phyloP scores from a whole-genome alignment of 2,797 vertebrate genomes.

The Neopelma chrysocephalum region DNA sequence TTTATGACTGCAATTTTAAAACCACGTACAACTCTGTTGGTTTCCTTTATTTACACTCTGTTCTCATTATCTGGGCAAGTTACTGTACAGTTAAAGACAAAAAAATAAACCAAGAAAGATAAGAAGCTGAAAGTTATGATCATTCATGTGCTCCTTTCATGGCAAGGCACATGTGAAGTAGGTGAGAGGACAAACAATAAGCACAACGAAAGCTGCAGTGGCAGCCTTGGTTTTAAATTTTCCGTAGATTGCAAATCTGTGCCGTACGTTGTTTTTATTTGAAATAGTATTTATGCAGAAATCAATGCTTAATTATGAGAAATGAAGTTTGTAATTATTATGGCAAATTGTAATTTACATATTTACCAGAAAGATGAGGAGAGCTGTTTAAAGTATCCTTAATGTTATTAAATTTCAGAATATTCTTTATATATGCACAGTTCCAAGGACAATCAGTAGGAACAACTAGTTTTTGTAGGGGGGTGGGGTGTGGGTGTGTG shows the following conservation, averaged over 20 bases:
- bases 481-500: rapidly evolving
- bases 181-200: slow-evolving; percentile 33
- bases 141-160: neutral
- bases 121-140: slow-evolving; percentile 24
- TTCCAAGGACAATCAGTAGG: neutral
- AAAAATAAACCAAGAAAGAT: neutral
- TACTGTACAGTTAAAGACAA: neutral
- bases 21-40: neutral
- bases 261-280: neutral
- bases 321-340: neutral
- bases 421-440: neutral
- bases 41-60: slow-evolving; percentile 61
- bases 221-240: neutral
- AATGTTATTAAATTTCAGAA: neutral
- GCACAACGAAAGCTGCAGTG: neutral
- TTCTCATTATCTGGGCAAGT: slow-evolving; percentile 18
- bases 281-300: neutral
- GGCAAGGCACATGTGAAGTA: neutral
- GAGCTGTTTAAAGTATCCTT: neutral
- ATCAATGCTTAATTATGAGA: neutral
- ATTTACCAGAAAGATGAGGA: neutral
- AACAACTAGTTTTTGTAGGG: neutral
- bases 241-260: neutral
- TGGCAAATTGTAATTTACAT: neutral
- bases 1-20: neutral